phyloP scores from a whole-genome alignment of 2,113 vertebrate species.

The Sebastes schlegelii region DNA sequence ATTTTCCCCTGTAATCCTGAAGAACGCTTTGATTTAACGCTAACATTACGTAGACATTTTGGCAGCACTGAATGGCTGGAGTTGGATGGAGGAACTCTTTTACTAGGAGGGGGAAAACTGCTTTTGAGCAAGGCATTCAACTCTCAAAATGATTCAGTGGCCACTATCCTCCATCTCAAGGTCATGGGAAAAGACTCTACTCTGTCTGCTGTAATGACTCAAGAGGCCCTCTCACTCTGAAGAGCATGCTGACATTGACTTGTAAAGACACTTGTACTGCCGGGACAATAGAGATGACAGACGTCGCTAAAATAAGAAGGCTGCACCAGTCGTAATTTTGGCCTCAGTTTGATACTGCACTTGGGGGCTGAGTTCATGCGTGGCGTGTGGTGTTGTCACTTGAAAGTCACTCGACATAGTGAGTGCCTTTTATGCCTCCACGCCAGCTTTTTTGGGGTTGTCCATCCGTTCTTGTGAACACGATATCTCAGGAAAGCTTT shows the following conservation, averaged over 20 bases:
- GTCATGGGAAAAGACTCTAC: not conserved
- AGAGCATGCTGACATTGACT: slow-evolving; percentile 20
- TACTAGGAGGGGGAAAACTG: not conserved
- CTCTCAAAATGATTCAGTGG: not conserved
- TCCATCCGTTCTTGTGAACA: too few relatives aligned
- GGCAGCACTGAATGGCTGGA: not conserved
- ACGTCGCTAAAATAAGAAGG: slow-evolving; percentile 30
- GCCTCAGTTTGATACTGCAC: slow-evolving; percentile 14
- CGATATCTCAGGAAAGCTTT: too few relatives aligned
- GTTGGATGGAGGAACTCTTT: not conserved
- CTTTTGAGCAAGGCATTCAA: slow-evolving; percentile 2
- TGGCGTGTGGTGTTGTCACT: not conserved
- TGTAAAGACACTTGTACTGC: not conserved
- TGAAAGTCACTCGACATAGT: not conserved
- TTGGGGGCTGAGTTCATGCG: not conserved
- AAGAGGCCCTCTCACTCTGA: not conserved
- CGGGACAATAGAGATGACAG: slow-evolving; percentile 21
- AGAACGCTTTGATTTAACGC: slow-evolving; percentile 24
- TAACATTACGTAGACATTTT: slow-evolving; percentile 29
- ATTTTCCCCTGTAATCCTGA: slow-evolving; percentile 23
- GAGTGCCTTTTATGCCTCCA: not conserved
- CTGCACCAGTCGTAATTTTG: slow-evolving; percentile 21
- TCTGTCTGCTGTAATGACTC: slow-evolving; percentile 14
- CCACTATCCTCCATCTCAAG: not conserved
- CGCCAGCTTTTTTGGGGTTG: too few relatives aligned